Conservation (phyloP, 1,140 invertebrate genomes). For the Lucilia cuprina region DNA sequence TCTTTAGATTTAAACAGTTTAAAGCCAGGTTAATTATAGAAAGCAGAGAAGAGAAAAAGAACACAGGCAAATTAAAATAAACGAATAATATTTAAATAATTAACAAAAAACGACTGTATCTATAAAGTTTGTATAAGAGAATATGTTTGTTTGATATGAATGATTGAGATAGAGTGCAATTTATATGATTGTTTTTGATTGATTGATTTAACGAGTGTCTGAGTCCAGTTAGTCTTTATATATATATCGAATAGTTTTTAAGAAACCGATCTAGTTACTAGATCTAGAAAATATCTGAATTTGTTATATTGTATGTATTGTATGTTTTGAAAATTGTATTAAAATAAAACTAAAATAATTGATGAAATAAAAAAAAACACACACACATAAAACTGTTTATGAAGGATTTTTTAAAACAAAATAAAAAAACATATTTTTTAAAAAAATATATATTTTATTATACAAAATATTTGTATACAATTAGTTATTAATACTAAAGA, state of each 20-base stretch:
- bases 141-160: neutral
- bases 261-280: neutral
- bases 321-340: conserved; percentile 18
- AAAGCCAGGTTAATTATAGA: too few relatives aligned
- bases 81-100: too few relatives aligned
- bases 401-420: conserved; percentile 27
- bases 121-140: neutral
- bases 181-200: neutral
- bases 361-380: neutral
- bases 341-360: neutral
- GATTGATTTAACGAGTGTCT: neutral
- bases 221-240: neutral
- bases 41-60: too few relatives aligned
- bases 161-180: neutral
- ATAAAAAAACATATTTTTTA: conserved; percentile 13
- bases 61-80: too few relatives aligned
- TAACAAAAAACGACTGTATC: neutral
- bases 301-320: conserved; percentile 22
- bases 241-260: neutral
- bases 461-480: conserved; percentile 34
- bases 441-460: conserved; percentile 31
- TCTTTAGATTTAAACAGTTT: too few relatives aligned
- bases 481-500: conserved; percentile 22
- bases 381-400: conserved; percentile 16
- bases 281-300: neutral